Base-by-base conservation (phyloP, 2,113 vertebrate genomes). In the Megaleporinus macrocephalus region DNA sequence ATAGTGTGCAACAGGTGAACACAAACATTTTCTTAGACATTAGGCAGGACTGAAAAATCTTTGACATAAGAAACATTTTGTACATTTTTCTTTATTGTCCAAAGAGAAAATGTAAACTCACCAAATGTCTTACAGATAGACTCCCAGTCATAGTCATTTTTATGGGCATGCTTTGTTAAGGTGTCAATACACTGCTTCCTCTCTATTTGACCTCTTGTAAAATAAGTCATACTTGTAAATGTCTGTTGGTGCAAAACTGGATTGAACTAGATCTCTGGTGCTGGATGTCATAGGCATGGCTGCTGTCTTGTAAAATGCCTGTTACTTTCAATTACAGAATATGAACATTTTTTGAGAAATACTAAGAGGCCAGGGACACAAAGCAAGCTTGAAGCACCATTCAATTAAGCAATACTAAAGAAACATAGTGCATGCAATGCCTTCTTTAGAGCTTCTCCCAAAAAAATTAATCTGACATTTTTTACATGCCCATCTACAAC, bases 161-260 rank as follows among this genome's bases (percentile, higher is more conserved):
- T 61, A 68, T 80, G n/a, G 33, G 0, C 10, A 14, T 74, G 41
- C 57, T 74, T 63, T 70, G 41, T 63, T 30, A 66, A 15, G 1
- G 12, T 76, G n/a, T 57, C 18, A 55, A 22, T 22, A 55, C 53
- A 22, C 51, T 49, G 51, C 41, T 77, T 18, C 41, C 69, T 30
- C 51, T 74, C 24, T 78, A 20, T 29, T 66, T 68, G 73, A 73
- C 51, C 30, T 15, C 27, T 33, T 68, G 51, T 76, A 65, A 65
- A 72, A 66, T 51, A 66, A 76, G 65, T 9, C 12, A 5, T 26
- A 41, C 15, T 15, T 69, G 33, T 69, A 69, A 66, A 76, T 12
- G 51, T 3, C 49, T 29, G 73, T 72, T 65, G 68, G 61, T 79
- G 70, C 59, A 66, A n/a, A 26, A 33, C 78, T 66, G 49, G 73